Base-by-base conservation (phyloP, 2,888 invertebrate genomes). In the Tipula lateralis region DNA sequence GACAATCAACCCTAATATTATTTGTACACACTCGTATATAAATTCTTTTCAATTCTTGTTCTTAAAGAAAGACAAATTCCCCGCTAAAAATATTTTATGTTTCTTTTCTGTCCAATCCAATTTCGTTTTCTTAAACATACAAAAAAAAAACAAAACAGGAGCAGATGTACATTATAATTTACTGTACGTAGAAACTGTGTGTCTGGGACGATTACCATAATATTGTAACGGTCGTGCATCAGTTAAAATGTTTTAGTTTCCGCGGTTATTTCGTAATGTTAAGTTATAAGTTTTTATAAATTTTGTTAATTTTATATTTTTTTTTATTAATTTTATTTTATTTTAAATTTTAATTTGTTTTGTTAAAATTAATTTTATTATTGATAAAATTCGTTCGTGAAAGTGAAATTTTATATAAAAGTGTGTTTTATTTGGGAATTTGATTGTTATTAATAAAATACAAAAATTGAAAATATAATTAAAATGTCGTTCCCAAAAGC, bases 401-500 rank as follows among this genome's bases (percentile, higher is more conserved):
- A 66, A 66, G 66, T 66, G 66, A 66, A 66, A 36, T 36, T 36
- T 36, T 36, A 36, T 36, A 36, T 36, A 24, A 66, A 30, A 82
- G 83, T 83, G 83, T 36, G 5, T 83, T 83, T 83, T 83, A 2
- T 39, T 83, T 24, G 39, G 12, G 0, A 16, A 19, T 34, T 30
- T 16, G 16, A 36, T 34, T 34, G 24, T 83, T 83, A 84, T 50
- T n/a, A n/a, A 13, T 39, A 29, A 34, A 34, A 83, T 13, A 44
- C 29, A 66, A 84, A 30, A 84, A 84, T 16, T 29, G 29, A 30
- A 66, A 66, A 66, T 66, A 7, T 66, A 9, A 24, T 66, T 9
- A 85, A 84, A 83, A 90, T 89, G 89, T 89, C 89, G 36, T 89
- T 90, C 85, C 89, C 89, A 32, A 90, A 90, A 87, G 90, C 90